A percentile compares a stretch with the other conserved stretches of the same genome.
Evolutionary conservation across 2,113 vertebrate genomes (phyloP).

Genomic region (Seriola aureovittata): DNA sequence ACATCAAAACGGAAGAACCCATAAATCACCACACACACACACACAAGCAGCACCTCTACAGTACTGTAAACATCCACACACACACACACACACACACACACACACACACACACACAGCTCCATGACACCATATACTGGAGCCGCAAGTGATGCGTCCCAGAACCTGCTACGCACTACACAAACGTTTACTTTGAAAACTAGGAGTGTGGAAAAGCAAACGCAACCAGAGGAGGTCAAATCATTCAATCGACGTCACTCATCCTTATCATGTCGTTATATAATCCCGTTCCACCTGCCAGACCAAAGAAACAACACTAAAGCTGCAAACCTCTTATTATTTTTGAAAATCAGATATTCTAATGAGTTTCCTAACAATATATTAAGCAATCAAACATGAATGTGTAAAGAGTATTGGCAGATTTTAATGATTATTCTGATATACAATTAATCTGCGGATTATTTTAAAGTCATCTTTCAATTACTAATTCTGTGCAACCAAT

Average conservation of each 20-base stretch:
- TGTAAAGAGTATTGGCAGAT: too few species aligned
- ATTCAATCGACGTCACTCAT: not conserved
- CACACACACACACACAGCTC: not conserved
- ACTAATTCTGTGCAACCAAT: too few species aligned
- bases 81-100: not conserved
- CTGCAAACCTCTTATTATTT: too few species aligned
- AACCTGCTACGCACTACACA: not conserved
- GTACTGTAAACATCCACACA: not conserved
- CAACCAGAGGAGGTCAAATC: not conserved
- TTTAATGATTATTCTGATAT: not conserved
- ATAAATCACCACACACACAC: too few species aligned
- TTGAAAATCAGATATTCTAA: not conserved
- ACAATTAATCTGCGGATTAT: not conserved
- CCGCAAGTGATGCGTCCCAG: not conserved
- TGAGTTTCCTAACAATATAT: too few species aligned
- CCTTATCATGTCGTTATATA: not conserved
- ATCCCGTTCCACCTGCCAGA: slow-evolving; percentile 2
- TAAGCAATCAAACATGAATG: not conserved
- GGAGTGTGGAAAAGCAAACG: not conserved
- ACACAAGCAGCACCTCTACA: too few species aligned
- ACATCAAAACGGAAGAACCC: not conserved
- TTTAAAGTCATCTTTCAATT: not conserved
- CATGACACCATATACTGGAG: not conserved
- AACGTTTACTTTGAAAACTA: not conserved
- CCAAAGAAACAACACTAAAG: not conserved